Evolutionary conservation across 1,140 invertebrate genomes (phyloP), one percentile per base, ranked within the genome.

Genomic region (Vanessa tameamea): DNA sequence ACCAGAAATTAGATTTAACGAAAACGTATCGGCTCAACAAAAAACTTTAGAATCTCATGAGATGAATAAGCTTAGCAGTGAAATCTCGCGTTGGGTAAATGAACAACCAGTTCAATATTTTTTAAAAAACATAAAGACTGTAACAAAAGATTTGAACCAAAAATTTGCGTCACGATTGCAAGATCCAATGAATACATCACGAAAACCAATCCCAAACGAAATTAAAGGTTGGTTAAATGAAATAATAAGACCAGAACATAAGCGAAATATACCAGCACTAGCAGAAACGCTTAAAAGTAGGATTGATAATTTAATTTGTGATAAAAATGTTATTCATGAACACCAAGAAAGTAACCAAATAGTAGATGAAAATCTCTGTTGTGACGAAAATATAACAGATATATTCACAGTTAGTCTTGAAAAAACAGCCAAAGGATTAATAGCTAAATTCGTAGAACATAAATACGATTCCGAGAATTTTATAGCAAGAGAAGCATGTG

Each of bases 371-470:
- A 47, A 9, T 4, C 1, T 15, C 26, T 69, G 47, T 69, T 61
- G 55, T 59, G 53, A 20, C 20, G 6, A 9, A 59, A 43, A 15
- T 16, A 15, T 26, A 23, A 16, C 26, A 16, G 48, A 69, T 48
- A 69, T 11, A 3, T 43, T 11, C 7, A 43, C 37, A 43, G 4
- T 55, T 16, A 20, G 20, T 57, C 53, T 69, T 26, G 79, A 85
- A 61, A 69, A 67, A 13, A 77, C 73, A 15, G 67, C 86, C 20
- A 77, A 78, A 69, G 72, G 82, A 43, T 82, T 86, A 43, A 77
- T 87, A 31, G 16, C 57, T 13, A 84, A 82, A 73, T 84, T 69
- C 59, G 77, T 86, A 55, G 76, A 85, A 75, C 75, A 82, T 23
- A 77, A 78, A 50, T 82, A 78, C 64, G 73, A 80, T 64, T 74